Percentiles rank a stretch among this genome's conserved stretches.
Conservation (phyloP, 2,113 vertebrate genomes). For the Macheiramphus alcinus region DNA sequence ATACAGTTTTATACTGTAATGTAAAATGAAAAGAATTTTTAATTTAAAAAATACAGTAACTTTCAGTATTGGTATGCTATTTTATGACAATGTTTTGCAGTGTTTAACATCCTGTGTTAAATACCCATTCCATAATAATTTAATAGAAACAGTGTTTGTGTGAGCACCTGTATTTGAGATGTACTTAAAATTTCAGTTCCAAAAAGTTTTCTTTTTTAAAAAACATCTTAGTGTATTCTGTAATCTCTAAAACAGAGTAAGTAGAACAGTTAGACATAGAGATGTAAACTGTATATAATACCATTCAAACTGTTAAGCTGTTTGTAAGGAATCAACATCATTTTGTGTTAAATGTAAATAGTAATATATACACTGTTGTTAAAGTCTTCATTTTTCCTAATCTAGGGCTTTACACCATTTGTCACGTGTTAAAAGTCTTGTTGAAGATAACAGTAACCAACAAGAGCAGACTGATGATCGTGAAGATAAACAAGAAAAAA, state of each 20-base stretch:
- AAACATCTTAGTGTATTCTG: background rate
- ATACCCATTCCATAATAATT: background rate
- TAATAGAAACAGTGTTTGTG: background rate
- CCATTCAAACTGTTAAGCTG: background rate
- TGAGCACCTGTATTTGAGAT: background rate
- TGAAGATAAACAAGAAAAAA: background rate
- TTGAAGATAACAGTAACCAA: slow-evolving; percentile 66
- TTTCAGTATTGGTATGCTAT: background rate
- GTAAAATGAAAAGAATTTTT: background rate
- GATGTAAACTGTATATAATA: background rate
- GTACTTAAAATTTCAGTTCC: background rate
- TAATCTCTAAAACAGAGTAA: background rate
- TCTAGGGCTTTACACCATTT: slow-evolving; percentile 79
- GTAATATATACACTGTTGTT: background rate
- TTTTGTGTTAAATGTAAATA: background rate
- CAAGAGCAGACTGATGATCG: background rate
- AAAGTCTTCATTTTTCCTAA: background rate
- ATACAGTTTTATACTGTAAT: background rate
- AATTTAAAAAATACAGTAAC: background rate
- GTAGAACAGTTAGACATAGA: background rate
- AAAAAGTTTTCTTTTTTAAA: background rate
- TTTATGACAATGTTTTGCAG: background rate
- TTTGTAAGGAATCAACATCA: background rate
- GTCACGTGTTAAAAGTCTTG: slow-evolving; percentile 72
- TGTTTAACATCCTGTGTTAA: background rate